phyloP scores from a whole-genome alignment of 1,140 invertebrate species.

The Colletes gigas region DNA sequence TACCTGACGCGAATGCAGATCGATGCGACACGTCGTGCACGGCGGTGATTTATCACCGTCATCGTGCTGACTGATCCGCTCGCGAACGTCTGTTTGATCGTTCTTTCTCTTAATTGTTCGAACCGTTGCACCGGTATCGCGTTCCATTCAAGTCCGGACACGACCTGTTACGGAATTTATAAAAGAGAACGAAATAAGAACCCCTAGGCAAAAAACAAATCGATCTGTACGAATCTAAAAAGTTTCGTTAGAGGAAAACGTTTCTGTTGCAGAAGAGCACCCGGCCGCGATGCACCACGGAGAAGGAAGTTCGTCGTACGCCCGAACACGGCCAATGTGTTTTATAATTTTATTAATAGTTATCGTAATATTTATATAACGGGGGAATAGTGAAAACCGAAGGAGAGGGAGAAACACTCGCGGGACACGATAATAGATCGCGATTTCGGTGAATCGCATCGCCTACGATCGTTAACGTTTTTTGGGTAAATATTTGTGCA shows the following conservation, averaged over 20 bases:
- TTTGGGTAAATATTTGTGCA: slow-evolving; percentile 68
- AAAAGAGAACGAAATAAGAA: not conserved
- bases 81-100: slow-evolving; percentile 7
- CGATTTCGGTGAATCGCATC: slow-evolving; percentile 38
- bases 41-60: slow-evolving; percentile 63
- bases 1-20: slow-evolving; percentile 44
- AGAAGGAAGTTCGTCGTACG: slow-evolving; percentile 71
- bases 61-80: slow-evolving; percentile 54
- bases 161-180: not conserved
- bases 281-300: slow-evolving; percentile 81
- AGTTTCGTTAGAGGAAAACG: not conserved
- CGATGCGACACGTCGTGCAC: slow-evolving; percentile 30
- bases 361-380: slow-evolving; percentile 72
- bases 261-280: slow-evolving; percentile 79
- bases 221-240: not conserved
- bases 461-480: slow-evolving; percentile 57
- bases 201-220: not conserved
- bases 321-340: slow-evolving; percentile 57
- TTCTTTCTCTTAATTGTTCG: slow-evolving; percentile 29
- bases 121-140: not conserved
- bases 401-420: slow-evolving; percentile 5
- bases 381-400: not conserved
- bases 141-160: not conserved
- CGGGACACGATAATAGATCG: slow-evolving; percentile 36
- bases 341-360: slow-evolving; percentile 72